Conservation (phyloP, 2,113 vertebrate species). For the Psephotus haematonotus region DNA sequence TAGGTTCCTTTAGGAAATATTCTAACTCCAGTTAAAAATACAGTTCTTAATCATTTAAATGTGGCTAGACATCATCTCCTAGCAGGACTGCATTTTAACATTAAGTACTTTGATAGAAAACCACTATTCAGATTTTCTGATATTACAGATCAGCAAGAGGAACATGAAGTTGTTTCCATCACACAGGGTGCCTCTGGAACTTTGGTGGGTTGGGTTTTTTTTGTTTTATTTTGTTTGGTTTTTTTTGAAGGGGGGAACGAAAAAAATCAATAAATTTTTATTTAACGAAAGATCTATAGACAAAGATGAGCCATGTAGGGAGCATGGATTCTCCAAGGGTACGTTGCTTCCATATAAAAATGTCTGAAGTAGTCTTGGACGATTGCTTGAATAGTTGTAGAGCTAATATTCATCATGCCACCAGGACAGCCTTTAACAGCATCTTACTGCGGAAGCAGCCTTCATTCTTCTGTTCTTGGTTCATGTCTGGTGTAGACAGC, state of each 20-base stretch:
- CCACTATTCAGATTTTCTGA: background rate
- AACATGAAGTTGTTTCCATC: background rate
- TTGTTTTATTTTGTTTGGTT: no score
- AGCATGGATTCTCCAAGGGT: background rate
- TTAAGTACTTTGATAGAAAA: background rate
- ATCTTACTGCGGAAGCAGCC: background rate
- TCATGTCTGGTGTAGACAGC: background rate
- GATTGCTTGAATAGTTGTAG: background rate
- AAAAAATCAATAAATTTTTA: background rate
- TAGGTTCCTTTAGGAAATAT: constrained; percentile 57
- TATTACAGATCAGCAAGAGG: background rate
- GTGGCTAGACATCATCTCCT: background rate
- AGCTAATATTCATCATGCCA: background rate
- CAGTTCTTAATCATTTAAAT: constrained; percentile 37
- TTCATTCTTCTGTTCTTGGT: background rate
- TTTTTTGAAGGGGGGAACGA: background rate
- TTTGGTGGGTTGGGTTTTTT: background rate
- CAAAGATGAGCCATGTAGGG: background rate
- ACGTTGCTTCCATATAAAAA: background rate
- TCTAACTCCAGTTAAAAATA: constrained; percentile 40
- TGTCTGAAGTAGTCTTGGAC: background rate
- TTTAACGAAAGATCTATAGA: background rate
- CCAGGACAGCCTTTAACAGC: background rate
- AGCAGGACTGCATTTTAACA: constrained; percentile 19
- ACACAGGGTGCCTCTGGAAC: background rate